Evolutionary conservation across 2,888 invertebrate species (phyloP).

Genomic region (Anarsia innoxiella): DNA sequence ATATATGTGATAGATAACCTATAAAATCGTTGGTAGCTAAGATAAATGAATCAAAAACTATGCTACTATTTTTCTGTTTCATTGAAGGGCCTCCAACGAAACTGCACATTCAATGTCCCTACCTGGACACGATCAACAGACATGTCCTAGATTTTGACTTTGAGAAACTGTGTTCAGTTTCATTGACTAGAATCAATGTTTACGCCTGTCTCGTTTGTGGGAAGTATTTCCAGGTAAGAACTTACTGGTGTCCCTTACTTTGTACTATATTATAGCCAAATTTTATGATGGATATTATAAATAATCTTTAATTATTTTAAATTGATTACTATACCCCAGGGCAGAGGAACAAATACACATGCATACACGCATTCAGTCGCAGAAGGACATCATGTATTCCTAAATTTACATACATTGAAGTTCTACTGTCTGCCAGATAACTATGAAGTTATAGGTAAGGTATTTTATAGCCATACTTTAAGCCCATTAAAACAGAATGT

Average conservation of each 20-base stretch:
- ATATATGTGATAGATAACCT: slow-evolving; percentile 27
- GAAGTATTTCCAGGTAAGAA: slow-evolving; percentile 88
- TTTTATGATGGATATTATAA: too few species aligned
- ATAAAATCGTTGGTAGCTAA: too few species aligned
- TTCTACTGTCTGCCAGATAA: slow-evolving; percentile 99
- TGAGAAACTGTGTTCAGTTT: slow-evolving; percentile 98
- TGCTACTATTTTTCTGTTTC: neutral
- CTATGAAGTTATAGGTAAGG: slow-evolving; percentile 97
- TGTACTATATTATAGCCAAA: too few species aligned
- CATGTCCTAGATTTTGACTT: slow-evolving; percentile 99
- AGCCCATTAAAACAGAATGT: too few species aligned
- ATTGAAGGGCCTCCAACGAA: slow-evolving; percentile 45
- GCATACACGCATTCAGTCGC: slow-evolving; percentile 99
- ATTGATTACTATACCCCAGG: too few species aligned
- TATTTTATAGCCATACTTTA: too few species aligned
- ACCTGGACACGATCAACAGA: slow-evolving; percentile 98
- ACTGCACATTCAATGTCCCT: slow-evolving; percentile 87
- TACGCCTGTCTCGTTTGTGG: slow-evolving; percentile 99
- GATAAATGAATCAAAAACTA: too few species aligned
- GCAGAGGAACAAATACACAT: slow-evolving; percentile 97
- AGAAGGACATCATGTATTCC: slow-evolving; percentile 97
- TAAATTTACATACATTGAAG: slow-evolving; percentile 96
- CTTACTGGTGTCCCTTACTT: too few species aligned
- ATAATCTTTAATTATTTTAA: too few species aligned
- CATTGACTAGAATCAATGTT: slow-evolving; percentile 97